Percentiles rank a stretch among this genome's conserved stretches.
Conservation (phyloP, 2,797 vertebrate genomes). For the Chelon labrosus region DNA sequence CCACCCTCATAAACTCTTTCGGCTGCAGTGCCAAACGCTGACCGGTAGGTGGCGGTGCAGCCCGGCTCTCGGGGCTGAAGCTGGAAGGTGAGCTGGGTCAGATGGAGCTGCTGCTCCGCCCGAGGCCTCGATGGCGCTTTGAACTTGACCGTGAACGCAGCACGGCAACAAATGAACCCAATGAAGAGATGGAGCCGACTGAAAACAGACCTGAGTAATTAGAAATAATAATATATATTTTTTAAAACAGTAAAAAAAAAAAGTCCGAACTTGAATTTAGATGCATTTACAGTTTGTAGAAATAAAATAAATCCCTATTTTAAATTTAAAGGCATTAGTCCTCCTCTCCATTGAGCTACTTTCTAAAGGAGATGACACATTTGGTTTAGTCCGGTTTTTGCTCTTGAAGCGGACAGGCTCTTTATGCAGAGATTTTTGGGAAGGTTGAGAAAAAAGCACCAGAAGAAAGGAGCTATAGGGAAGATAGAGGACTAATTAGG, state of each 20-base stretch:
- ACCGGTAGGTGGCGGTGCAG: slow-evolving; percentile 53
- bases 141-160: slow-evolving; percentile 80
- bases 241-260: neutral
- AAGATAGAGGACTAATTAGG: slow-evolving; percentile 74
- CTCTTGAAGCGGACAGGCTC: slow-evolving; percentile 4
- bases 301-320: neutral
- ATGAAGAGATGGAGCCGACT: neutral
- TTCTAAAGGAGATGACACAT: neutral
- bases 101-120: slow-evolving; percentile 8
- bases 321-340: neutral
- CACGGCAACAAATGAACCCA: slow-evolving; percentile 7
- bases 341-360: neutral
- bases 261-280: neutral
- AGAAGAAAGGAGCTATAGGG: slow-evolving; percentile 53
- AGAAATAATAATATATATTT: neutral
- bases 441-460: slow-evolving; percentile 28
- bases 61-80: neutral
- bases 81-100: slow-evolving; percentile 35
- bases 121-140: slow-evolving; percentile 51
- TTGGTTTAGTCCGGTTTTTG: slow-evolving; percentile 9
- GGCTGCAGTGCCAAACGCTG: neutral
- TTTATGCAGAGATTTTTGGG: slow-evolving; percentile 50
- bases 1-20: neutral
- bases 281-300: neutral
- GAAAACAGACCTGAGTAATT: neutral